Percentiles rank a stretch among this genome's conserved stretches.
Evolutionary conservation across 2,888 invertebrate genomes (phyloP).

Genomic region (Sabatieria punctata): DNA sequence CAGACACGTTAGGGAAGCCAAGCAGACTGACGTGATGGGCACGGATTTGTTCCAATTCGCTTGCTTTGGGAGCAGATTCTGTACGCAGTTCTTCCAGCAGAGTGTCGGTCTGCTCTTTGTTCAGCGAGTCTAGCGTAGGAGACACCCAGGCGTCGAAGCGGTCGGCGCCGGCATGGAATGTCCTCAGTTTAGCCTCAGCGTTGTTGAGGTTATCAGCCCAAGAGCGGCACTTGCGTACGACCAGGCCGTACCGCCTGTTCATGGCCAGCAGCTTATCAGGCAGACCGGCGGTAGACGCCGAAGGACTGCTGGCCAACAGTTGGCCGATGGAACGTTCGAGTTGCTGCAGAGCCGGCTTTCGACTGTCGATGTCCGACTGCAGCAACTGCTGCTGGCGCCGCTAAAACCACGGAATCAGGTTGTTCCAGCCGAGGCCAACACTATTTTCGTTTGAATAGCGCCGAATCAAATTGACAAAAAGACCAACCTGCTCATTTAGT

Average conservation of each 20-base stretch:
- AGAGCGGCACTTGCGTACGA: not conserved
- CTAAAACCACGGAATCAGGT: slow-evolving; percentile 39
- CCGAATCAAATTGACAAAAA: too few relatives aligned
- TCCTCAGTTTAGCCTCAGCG: not conserved
- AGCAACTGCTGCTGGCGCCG: slow-evolving; percentile 64
- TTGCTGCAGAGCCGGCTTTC: slow-evolving; percentile 48
- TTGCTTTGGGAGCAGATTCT: not conserved
- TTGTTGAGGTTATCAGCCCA: not conserved
- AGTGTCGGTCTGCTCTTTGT: too few relatives aligned
- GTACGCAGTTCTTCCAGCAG: not conserved
- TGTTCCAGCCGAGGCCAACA: too few relatives aligned
- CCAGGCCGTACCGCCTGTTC: not conserved
- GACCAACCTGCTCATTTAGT: slow-evolving; percentile 23
- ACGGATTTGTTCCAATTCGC: not conserved
- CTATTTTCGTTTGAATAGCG: too few relatives aligned
- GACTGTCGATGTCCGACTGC: slow-evolving; percentile 65
- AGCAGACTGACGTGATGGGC: not conserved
- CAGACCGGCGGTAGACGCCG: not conserved
- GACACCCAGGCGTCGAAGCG: not conserved
- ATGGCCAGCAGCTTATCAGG: not conserved
- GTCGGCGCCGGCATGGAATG: not conserved
- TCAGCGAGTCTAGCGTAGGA: too few relatives aligned
- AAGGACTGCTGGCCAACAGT: not conserved
- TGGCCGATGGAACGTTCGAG: not conserved
- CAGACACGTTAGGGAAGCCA: not conserved